These are phyloP conservation scores for Nematostella vectensis DNA, from an alignment of 92 coral and sea anemone species.

Conservation along the genomic window DNA sequence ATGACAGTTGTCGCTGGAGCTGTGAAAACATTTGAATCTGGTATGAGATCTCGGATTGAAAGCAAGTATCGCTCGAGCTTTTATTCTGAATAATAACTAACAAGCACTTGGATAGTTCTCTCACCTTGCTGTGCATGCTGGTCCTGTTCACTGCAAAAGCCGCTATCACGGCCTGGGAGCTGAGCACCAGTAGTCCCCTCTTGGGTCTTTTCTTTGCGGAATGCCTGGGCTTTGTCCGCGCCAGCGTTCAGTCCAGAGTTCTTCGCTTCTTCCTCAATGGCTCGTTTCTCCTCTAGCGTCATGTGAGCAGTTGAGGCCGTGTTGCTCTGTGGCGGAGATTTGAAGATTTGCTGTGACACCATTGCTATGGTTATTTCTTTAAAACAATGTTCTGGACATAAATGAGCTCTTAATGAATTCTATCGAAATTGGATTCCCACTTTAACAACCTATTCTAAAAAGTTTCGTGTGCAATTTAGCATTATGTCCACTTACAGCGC, in stretches of 20 bases:
- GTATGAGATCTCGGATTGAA: no score
- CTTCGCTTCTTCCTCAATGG: constrained; percentile 64
- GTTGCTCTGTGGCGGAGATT: constrained; percentile 18
- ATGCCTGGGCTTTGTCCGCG: constrained; percentile 39
- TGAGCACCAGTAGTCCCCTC: constrained; percentile 26
- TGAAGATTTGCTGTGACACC: no score
- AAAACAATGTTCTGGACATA: no score
- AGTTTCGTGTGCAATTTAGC: no score
- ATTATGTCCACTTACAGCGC: constrained; percentile 64
- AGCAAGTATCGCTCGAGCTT: no score
- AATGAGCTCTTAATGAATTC: no score
- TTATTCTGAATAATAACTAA: no score
- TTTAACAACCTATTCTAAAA: neutral
- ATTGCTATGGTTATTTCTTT: no score
- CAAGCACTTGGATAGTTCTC: no score
- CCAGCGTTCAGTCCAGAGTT: constrained; percentile 41
- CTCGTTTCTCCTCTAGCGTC: constrained; percentile 65
- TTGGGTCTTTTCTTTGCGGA: constrained; percentile 40
- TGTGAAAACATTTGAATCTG: no score
- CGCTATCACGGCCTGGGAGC: constrained; percentile 68
- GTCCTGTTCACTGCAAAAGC: constrained; percentile 80
- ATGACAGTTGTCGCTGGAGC: neutral
- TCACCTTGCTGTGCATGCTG: constrained; percentile 58
- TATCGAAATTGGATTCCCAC: no score
- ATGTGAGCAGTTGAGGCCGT: constrained; percentile 21